Base-by-base conservation (phyloP, 2,113 vertebrate species). In the Microcebus jonahi region DNA sequence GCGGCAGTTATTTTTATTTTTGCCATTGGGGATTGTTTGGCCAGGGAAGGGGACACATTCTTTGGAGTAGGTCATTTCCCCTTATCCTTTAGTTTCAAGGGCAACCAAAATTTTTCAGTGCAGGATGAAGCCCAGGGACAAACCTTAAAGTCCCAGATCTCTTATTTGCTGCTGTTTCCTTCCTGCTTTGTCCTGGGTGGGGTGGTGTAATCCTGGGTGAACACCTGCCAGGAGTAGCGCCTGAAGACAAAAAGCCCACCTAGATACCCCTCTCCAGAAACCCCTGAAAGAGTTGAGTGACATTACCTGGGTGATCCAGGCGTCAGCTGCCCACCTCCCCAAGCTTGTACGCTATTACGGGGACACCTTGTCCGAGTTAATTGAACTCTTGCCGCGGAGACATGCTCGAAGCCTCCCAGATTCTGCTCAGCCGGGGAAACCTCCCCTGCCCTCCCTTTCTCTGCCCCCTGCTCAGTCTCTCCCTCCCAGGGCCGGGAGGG, bases 311-410 rank as follows among this genome's bases (percentile, higher is more conserved):
- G 63, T 21, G 29, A 29, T 23, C 21, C 23, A 25, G 45, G 25
- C 34, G 8, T 34, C 63, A 53, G 9, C 87, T 68, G 3, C 13
- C 11, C 17, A 7, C 4, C 1, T 12, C 9, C 4, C n/a, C 34
- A 12, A 48, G 25, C 29, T 13, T 63, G 42, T 23, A 12, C 45
- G 27, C 55, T 89, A 21, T 68, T 31, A 9, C 7, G 29, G 36
- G 34, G 75, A 77, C 77, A 42, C 20, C 0, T 2, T 23, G 31
- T 31, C 2, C 21, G 7, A 2, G 1, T 42, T 68, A 34, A 27
- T 29, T 0, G 31, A 81, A 27, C 3, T 31, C 34, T 36, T 2
- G 3, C 2, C 2, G 0, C 70, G 4, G 10, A 0, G n/a, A 39
- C 25, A 3, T 34, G 57, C 18, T 13, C n/a, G 13, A 11, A 13